Conservation (phyloP, 2,113 vertebrate genomes). For the Condylura cristata region DNA sequence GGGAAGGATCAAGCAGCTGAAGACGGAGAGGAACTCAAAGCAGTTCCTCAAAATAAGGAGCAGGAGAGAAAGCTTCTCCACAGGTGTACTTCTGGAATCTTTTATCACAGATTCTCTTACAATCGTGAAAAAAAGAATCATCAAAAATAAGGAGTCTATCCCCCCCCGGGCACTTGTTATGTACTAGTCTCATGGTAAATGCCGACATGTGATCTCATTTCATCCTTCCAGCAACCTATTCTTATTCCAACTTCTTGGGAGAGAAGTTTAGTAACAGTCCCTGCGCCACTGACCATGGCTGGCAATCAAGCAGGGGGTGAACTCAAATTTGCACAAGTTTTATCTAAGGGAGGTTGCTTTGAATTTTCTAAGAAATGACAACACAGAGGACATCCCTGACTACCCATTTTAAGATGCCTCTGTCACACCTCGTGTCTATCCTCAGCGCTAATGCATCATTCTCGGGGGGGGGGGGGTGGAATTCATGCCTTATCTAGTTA, state of each 20-base stretch:
- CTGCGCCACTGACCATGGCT: background rate
- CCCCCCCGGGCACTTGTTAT: background rate
- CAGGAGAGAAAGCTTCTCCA: fast-evolving
- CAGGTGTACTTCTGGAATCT: background rate
- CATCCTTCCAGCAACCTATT: background rate
- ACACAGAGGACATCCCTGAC: background rate
- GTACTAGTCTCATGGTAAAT: background rate
- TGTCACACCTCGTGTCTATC: background rate
- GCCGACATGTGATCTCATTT: background rate
- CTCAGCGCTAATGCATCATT: background rate
- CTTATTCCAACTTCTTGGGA: background rate
- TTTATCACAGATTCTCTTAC: background rate
- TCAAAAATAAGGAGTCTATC: background rate
- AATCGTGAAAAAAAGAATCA: background rate
- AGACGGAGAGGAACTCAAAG: background rate
- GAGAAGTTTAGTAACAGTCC: background rate
- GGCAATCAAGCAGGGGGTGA: background rate
- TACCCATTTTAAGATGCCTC: background rate
- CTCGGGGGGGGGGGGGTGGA: background rate
- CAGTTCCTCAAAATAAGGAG: background rate
- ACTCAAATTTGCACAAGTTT: background rate
- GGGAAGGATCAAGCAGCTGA: background rate
- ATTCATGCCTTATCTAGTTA: background rate
- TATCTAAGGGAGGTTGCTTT: background rate
- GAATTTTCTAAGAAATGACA: background rate